phyloP scores from a whole-genome alignment of 2,888 invertebrate species.

The Xestia xanthographa region DNA sequence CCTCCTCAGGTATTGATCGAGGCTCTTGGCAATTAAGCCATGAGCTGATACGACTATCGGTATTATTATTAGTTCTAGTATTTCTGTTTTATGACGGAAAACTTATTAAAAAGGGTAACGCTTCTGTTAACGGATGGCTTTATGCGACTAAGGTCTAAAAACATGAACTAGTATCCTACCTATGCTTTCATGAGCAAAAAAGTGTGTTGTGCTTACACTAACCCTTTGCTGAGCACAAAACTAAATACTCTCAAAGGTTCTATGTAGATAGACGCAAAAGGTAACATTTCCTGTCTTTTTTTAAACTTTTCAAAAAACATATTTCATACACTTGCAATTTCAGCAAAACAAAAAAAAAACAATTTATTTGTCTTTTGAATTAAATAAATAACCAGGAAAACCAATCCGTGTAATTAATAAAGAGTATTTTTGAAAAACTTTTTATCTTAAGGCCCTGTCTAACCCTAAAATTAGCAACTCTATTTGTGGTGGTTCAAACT shows the following conservation, averaged over 20 bases:
- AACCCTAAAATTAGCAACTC: too few species aligned
- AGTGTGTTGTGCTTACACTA: background rate
- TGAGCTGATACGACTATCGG: too few species aligned
- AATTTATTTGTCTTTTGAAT: background rate
- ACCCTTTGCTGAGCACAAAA: background rate
- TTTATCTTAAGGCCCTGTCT: too few species aligned
- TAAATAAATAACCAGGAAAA: background rate
- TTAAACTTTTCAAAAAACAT: too few species aligned
- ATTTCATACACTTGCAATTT: too few species aligned
- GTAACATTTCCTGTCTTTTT: too few species aligned
- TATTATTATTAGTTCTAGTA: too few species aligned
- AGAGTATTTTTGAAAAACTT: background rate
- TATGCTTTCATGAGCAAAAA: background rate
- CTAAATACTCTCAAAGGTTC: background rate
- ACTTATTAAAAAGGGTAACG: background rate
- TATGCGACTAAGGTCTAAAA: too few species aligned
- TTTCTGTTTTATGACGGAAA: background rate
- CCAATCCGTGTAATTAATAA: background rate
- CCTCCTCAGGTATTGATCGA: too few species aligned
- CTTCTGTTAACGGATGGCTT: background rate
- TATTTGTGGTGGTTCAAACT: too few species aligned
- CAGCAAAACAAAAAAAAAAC: background rate
- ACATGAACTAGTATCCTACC: background rate
- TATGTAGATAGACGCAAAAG: too few species aligned
- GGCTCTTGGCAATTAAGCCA: too few species aligned